phyloP scores from a whole-genome alignment of 1,140 invertebrate genomes.

The Conus betulinus region DNA sequence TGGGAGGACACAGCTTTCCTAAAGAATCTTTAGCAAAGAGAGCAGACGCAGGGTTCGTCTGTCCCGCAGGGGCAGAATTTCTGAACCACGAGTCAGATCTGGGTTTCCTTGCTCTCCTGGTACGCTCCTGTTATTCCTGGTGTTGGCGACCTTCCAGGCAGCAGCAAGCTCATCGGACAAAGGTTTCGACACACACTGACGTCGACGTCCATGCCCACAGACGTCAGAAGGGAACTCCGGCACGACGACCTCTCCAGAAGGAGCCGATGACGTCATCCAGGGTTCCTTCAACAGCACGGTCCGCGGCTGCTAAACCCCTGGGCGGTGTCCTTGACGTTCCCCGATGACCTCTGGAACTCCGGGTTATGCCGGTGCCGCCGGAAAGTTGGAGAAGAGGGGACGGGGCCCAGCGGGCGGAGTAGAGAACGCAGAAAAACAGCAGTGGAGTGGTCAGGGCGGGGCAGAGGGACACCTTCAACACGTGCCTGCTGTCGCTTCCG shows the following conservation, averaged over 20 bases:
- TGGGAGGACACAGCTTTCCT: not conserved
- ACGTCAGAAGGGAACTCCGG: not conserved
- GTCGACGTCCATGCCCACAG: too few relatives aligned
- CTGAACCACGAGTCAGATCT: not conserved
- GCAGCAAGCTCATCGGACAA: not conserved
- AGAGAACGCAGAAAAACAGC: not conserved
- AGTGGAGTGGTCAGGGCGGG: not conserved
- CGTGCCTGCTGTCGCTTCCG: not conserved
- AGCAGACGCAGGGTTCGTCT: not conserved
- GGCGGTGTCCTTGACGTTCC: not conserved
- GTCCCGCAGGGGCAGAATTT: not conserved
- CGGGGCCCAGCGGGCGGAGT: constrained; percentile 17
- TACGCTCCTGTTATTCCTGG: too few relatives aligned
- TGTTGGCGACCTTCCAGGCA: not conserved
- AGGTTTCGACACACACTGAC: not conserved
- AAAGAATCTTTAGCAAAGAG: not conserved
- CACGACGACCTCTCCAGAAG: not conserved
- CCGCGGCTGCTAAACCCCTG: not conserved
- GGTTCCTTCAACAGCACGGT: not conserved
- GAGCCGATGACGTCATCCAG: not conserved
- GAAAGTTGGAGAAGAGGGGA: not conserved
- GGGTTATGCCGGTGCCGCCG: not conserved
- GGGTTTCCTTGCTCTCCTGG: not conserved
- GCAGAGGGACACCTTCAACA: not conserved
- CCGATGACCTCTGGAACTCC: not conserved